Percentiles rank a stretch among this genome's conserved stretches.
phyloP scores from a whole-genome alignment of 2,113 vertebrate genomes.

The Atherinomorus stipes region DNA sequence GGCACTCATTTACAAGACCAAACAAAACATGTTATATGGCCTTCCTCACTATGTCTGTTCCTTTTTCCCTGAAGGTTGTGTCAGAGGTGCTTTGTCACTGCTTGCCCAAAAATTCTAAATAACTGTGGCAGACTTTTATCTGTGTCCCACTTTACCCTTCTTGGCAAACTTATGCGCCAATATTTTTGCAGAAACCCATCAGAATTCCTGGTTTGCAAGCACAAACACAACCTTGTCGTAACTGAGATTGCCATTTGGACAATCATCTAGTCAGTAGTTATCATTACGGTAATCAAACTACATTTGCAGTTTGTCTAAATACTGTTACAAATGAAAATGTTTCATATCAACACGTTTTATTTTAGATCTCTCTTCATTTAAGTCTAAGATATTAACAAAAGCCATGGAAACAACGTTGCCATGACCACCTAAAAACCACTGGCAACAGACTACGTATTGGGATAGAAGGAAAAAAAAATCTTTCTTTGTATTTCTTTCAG shows the following conservation, averaged over 20 bases:
- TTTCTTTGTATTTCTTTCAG: constrained; percentile 15
- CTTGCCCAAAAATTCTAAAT: constrained; percentile 6
- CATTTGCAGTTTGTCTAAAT: constrained; percentile 15
- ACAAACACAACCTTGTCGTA: constrained; percentile 7
- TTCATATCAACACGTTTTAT: constrained; percentile 18
- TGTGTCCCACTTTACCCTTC: constrained; percentile 13
- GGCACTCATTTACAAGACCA: background rate
- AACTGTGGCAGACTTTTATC: constrained; percentile 14
- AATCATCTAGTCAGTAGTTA: constrained; percentile 14
- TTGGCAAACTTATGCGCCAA: constrained; percentile 12
- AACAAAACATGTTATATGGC: background rate
- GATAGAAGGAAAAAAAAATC: constrained; percentile 2
- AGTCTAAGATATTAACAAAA: constrained; percentile 53
- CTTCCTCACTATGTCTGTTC: background rate
- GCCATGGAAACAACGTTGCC: constrained; percentile 75
- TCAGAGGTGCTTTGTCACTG: background rate
- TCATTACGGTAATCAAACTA: background rate
- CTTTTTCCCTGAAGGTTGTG: constrained; percentile 10
- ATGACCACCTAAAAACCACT: constrained; percentile 69
- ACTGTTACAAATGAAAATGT: constrained; percentile 2
- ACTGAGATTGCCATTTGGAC: constrained; percentile 20
- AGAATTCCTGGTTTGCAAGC: constrained; percentile 22
- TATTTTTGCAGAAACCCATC: constrained; percentile 17
- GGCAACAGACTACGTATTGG: constrained; percentile 42
- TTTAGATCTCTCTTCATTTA: constrained; percentile 40